Evolutionary conservation across 2,797 vertebrate genomes (phyloP).

Genomic region (Crax fasciolata): DNA sequence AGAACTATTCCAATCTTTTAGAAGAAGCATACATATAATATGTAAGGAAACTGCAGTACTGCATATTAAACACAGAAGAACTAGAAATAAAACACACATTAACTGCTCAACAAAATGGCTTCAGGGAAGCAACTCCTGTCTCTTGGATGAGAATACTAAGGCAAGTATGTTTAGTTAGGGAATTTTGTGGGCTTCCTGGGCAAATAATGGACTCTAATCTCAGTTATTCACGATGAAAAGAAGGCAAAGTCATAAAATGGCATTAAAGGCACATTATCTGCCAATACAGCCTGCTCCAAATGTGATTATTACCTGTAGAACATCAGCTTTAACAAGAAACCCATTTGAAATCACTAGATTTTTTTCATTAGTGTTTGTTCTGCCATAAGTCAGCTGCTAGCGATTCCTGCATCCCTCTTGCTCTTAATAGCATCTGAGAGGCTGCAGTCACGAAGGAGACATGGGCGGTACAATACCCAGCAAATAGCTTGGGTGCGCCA

Average conservation of each 20-base stretch:
- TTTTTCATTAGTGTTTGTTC: conserved; percentile 58
- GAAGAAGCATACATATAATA: neutral
- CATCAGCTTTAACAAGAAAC: conserved; percentile 57
- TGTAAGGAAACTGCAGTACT: neutral
- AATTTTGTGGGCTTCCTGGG: conserved; percentile 21
- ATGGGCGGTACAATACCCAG: neutral
- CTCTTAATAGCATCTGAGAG: neutral
- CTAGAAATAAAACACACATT: conserved; percentile 9
- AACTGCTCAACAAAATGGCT: conserved; percentile 14
- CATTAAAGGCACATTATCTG: conserved; percentile 62
- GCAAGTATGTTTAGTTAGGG: conserved; percentile 7
- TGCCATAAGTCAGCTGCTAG: neutral
- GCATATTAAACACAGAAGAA: conserved; percentile 12
- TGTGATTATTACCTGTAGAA: conserved; percentile 55
- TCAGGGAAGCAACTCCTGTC: neutral
- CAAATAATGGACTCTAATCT: conserved; percentile 59
- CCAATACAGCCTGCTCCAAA: conserved; percentile 33
- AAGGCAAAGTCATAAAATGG: neutral
- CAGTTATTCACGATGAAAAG: conserved; percentile 47
- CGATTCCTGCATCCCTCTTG: neutral
- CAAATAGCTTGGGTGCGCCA: neutral
- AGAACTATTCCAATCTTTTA: neutral
- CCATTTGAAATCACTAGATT: conserved; percentile 31
- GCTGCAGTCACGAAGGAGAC: accelerated
- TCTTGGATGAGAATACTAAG: neutral